Conservation (phyloP, 2,113 vertebrate species). For the Malurus cyaneus region DNA sequence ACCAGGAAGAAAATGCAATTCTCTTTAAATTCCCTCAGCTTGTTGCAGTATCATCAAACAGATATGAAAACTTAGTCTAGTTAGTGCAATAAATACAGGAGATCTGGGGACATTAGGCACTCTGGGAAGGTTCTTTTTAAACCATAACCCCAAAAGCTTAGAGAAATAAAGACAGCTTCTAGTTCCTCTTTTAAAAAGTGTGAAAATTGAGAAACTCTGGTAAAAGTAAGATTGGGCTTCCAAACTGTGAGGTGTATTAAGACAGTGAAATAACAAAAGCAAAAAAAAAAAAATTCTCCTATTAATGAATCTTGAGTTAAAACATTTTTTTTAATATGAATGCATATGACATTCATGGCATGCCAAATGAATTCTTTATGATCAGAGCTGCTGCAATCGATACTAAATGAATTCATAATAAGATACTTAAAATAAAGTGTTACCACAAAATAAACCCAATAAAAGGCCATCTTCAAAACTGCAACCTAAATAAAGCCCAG, state of each 20-base stretch:
- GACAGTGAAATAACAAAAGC: constrained; percentile 49
- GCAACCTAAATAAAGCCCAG: constrained; percentile 62
- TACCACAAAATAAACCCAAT: constrained; percentile 61
- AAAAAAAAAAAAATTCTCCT: constrained; percentile 49
- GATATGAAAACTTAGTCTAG: background rate
- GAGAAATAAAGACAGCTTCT: background rate
- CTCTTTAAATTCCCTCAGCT: constrained; percentile 4
- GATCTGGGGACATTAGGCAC: background rate
- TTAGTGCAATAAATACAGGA: background rate
- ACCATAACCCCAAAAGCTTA: background rate
- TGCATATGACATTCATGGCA: constrained; percentile 60
- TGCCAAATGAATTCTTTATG: constrained; percentile 81
- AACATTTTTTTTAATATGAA: constrained; percentile 61
- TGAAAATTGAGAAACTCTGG: background rate
- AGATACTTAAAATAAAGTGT: constrained; percentile 77
- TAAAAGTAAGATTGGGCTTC: background rate
- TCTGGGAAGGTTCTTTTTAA: background rate
- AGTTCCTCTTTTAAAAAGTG: background rate
- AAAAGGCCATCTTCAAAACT: constrained; percentile 58
- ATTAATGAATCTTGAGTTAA: constrained; percentile 76
- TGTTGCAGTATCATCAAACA: background rate
- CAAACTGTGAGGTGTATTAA: background rate
- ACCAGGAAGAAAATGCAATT: background rate
- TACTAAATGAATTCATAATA: constrained; percentile 81
- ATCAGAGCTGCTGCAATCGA: constrained; percentile 72